phyloP scores from a whole-genome alignment of 2,113 vertebrate genomes.

The Microcebus murinus region DNA sequence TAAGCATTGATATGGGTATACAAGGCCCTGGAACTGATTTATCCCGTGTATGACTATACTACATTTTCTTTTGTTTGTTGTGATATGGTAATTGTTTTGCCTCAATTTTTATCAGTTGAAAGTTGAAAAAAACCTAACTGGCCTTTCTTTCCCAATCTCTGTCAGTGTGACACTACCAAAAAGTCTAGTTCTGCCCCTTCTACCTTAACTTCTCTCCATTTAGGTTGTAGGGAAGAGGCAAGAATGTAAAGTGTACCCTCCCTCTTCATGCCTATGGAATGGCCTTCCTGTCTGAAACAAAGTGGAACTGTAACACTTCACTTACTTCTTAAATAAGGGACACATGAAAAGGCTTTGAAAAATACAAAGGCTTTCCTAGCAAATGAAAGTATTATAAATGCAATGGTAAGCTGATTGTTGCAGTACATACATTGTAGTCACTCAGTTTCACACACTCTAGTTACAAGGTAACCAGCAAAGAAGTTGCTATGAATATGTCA shows the following conservation, averaged over 20 bases:
- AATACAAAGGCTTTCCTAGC: neutral
- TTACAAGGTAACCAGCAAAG: neutral
- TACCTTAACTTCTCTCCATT: neutral
- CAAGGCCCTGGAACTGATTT: neutral
- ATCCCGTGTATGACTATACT: neutral
- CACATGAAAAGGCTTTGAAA: neutral
- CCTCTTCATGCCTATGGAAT: accelerated
- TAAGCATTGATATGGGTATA: neutral
- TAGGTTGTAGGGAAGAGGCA: neutral
- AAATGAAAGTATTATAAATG: neutral
- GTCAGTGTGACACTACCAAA: neutral
- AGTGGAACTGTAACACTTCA: neutral
- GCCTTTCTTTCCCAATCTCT: neutral
- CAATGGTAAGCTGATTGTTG: neutral
- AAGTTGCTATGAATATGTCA: neutral
- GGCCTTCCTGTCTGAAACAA: neutral
- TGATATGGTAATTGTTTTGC: neutral
- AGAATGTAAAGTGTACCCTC: neutral
- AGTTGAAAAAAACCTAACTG: neutral
- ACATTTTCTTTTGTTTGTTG: constrained; percentile 11
- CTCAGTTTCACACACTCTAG: neutral
- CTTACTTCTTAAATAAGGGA: neutral
- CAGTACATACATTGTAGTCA: neutral
- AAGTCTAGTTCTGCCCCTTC: neutral
- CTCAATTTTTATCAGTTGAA: neutral